Evolutionary conservation across 2,888 invertebrate genomes (phyloP).

Genomic region (Drosophila quinaria): DNA sequence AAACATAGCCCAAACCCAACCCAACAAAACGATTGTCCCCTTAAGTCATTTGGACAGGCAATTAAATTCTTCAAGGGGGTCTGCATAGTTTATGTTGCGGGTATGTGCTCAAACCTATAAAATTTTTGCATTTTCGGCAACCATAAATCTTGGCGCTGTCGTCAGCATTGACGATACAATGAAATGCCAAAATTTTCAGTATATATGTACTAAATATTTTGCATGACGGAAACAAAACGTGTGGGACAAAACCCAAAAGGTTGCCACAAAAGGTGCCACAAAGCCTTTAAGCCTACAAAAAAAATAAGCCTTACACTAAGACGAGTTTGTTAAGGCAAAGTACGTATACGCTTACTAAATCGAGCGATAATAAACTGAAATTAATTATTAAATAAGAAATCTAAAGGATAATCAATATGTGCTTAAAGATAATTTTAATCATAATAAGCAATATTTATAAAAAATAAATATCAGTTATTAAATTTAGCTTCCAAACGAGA

Average conservation of each 20-base stretch:
- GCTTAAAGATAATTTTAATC: no score
- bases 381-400: no score
- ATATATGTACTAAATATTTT: constrained; percentile 48
- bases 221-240: constrained; percentile 50
- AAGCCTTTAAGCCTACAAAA: constrained; percentile 66
- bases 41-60: constrained; percentile 64
- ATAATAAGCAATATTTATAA: no score
- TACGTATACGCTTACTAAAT: constrained; percentile 32
- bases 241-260: constrained; percentile 17
- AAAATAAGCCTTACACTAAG: constrained; percentile 22
- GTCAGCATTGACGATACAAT: constrained; percentile 52
- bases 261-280: constrained; percentile 54
- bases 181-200: constrained; percentile 27
- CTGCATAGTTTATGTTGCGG: constrained; percentile 41
- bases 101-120: constrained; percentile 42
- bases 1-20: constrained; percentile 11
- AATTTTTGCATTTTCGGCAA: constrained; percentile 56
- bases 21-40: neutral
- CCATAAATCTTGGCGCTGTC: constrained; percentile 72
- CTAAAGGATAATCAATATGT: no score
- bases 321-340: constrained; percentile 5
- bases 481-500: neutral
- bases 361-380: no score
- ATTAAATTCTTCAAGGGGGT: constrained; percentile 58
- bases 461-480: no score